phyloP scores from a whole-genome alignment of 1,140 invertebrate species.

The Neodiprion virginianus region DNA sequence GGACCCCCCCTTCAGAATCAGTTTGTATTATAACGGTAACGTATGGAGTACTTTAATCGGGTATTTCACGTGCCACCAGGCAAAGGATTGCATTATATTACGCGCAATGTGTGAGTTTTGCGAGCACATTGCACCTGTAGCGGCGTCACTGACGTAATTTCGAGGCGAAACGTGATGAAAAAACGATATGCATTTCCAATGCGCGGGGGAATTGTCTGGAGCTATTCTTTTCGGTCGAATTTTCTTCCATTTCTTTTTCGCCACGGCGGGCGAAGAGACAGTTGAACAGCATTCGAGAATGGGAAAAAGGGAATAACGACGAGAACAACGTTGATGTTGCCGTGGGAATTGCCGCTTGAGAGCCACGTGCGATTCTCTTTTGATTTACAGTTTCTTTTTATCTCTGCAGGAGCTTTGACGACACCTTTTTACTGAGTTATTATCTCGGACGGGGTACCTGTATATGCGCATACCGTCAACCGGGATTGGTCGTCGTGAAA shows the following conservation, averaged over 20 bases:
- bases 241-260: neutral
- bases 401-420: neutral
- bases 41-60: no score
- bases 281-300: neutral
- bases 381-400: neutral
- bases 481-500: neutral
- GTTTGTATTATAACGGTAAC: no score
- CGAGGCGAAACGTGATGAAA: no score
- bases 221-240: neutral
- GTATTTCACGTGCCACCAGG: no score
- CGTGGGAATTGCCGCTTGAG: neutral
- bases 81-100: no score
- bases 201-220: no score
- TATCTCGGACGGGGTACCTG: neutral
- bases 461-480: no score
- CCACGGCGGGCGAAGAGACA: neutral
- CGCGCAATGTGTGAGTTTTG: no score
- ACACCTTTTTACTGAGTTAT: neutral
- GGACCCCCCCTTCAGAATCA: no score
- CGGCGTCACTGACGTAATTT: no score
- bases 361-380: neutral
- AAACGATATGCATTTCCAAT: no score
- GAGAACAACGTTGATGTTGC: neutral
- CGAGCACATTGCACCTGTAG: no score
- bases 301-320: neutral